These are phyloP conservation scores for Noctua pronuba DNA, from an alignment of 2,888 invertebrate species.

Conservation along the genomic window DNA sequence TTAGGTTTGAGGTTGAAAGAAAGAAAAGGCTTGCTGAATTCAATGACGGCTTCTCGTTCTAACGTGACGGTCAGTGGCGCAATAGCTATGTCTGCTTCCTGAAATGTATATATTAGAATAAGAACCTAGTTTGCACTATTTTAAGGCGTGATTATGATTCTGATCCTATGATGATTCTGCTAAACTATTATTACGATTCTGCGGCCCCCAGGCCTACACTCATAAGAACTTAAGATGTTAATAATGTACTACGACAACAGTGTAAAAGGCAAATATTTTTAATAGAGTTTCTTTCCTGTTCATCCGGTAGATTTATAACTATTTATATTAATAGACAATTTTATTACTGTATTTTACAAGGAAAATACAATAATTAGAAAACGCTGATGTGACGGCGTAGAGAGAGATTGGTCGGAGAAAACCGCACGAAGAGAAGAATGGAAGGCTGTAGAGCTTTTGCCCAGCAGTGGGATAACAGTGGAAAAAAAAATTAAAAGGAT, in stretches of 20 bases:
- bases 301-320: neutral
- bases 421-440: too few species aligned
- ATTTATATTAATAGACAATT: too few species aligned
- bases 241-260: neutral
- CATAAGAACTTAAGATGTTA: neutral
- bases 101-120: slow-evolving; percentile 70
- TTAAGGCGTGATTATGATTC: too few species aligned
- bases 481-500: too few species aligned
- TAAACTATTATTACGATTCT: neutral
- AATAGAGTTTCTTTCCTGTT: neutral
- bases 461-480: too few species aligned
- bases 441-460: too few species aligned
- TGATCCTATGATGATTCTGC: neutral
- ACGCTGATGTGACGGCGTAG: too few species aligned
- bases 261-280: neutral
- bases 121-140: neutral
- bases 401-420: too few species aligned
- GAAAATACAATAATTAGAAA: too few species aligned
- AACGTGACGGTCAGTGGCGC: slow-evolving; percentile 98
- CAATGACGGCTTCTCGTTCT: slow-evolving; percentile 97
- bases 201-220: neutral
- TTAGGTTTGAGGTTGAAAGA: slow-evolving; percentile 98
- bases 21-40: slow-evolving; percentile 99
- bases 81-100: slow-evolving; percentile 99
- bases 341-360: neutral